A percentile compares a stretch with the other conserved stretches of the same genome.
Evolutionary conservation across 2,113 vertebrate genomes (phyloP).

Genomic region (Leucosticte australis): DNA sequence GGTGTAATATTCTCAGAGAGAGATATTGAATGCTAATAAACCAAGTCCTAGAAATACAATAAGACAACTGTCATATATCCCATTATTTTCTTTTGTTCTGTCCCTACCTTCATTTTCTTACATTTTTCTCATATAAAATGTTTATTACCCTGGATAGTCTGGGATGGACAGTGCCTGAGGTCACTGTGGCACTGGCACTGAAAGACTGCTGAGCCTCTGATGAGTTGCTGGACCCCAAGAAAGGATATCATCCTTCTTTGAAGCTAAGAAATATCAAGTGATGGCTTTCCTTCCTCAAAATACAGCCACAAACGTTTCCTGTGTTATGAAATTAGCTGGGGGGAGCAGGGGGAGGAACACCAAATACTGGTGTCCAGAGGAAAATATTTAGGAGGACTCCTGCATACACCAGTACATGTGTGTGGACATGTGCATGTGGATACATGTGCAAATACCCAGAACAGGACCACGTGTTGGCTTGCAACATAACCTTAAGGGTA

Average conservation of each 20-base stretch:
- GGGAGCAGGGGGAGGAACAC: rapidly evolving
- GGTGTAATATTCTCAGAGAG: not conserved
- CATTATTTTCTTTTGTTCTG: not conserved
- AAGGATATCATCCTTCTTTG: not conserved
- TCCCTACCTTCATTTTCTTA: not conserved
- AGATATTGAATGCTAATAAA: not conserved
- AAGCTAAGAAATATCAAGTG: not conserved
- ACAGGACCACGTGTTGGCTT: not conserved
- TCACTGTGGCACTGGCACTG: not conserved
- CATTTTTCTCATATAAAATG: not conserved
- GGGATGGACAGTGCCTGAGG: not conserved
- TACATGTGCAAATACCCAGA: not conserved
- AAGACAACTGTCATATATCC: not conserved
- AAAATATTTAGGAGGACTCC: not conserved
- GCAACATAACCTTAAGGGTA: not conserved
- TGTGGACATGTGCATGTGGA: rapidly evolving
- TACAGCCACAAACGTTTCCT: not conserved
- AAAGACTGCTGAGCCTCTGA: not conserved
- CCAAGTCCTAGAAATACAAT: not conserved
- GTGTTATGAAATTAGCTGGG: not conserved
- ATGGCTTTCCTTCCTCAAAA: not conserved
- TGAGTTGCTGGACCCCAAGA: not conserved
- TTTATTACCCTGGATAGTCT: not conserved
- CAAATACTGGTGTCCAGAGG: not conserved
- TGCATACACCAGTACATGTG: rapidly evolving